Percentiles rank a stretch among this genome's conserved stretches.
These are phyloP conservation scores for Eustalomyia histrio DNA, from an alignment of 2,888 invertebrate genomes.

Conservation along the genomic window DNA sequence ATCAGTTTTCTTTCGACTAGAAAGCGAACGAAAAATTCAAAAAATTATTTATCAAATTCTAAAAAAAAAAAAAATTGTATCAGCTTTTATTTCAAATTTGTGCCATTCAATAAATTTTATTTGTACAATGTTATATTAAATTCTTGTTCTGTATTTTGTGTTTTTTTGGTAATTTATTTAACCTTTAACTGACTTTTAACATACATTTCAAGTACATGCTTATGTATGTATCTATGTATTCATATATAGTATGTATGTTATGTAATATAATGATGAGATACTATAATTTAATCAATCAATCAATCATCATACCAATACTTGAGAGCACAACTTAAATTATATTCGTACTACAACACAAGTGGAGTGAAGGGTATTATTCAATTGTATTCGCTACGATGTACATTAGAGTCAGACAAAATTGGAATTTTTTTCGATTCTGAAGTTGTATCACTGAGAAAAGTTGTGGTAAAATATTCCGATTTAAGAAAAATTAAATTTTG, in stretches of 20 bases:
- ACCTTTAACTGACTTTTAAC: conserved; percentile 63
- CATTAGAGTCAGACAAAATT: no score
- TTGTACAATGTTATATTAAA: conserved; percentile 7
- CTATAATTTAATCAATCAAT: conserved; percentile 64
- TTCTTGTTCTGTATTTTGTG: conserved; percentile 1
- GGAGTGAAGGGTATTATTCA: conserved; percentile 18
- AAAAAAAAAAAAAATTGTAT: no score
- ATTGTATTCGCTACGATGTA: conserved; percentile 15
- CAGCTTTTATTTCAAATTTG: not conserved
- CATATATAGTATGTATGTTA: not conserved
- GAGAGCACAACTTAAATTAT: conserved; percentile 45
- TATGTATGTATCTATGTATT: not conserved
- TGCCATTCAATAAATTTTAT: not conserved
- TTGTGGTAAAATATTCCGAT: no score
- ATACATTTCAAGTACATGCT: conserved; percentile 27
- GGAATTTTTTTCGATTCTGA: no score
- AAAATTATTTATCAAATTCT: no score
- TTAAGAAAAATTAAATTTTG: no score
- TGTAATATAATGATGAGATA: conserved; percentile 14
- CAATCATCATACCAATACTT: conserved; percentile 47
- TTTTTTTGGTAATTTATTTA: conserved; percentile 49
- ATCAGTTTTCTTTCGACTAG: no score
- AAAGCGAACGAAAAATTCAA: no score
- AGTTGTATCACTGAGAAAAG: no score
- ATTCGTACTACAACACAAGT: conserved; percentile 51